Evolutionary conservation across 2,888 invertebrate genomes (phyloP).

Genomic region (Yponomeuta plumbellus): DNA sequence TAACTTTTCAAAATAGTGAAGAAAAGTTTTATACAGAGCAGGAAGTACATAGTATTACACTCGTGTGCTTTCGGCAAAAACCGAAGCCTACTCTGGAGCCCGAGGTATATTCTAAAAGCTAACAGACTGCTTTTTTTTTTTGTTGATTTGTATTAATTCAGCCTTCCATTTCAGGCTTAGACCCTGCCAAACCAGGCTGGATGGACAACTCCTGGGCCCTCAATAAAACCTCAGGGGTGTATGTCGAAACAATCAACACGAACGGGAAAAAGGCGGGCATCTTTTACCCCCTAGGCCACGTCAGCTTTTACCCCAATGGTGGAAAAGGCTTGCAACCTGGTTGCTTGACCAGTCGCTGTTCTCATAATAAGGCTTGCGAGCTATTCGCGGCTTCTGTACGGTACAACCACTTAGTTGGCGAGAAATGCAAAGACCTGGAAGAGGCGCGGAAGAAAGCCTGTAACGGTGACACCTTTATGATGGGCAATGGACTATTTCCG

Average conservation of each 20-base stretch:
- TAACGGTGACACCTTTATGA: constrained; percentile 34
- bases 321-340: constrained; percentile 58
- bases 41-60: too few species aligned
- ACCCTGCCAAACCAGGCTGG: constrained; percentile 56
- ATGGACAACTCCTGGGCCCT: constrained; percentile 34
- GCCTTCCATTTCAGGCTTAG: constrained; percentile 40
- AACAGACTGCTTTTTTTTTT: too few species aligned
- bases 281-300: constrained; percentile 61
- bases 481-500: constrained; percentile 40
- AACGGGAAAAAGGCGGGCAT: constrained; percentile 37
- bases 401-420: constrained; percentile 43
- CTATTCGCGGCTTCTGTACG: constrained; percentile 48
- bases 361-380: constrained; percentile 47
- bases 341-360: constrained; percentile 44
- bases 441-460: constrained; percentile 46
- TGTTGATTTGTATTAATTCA: too few species aligned
- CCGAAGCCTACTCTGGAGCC: too few species aligned
- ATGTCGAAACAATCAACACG: constrained; percentile 4
- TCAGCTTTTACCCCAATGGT: constrained; percentile 78
- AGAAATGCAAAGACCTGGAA: constrained; percentile 32
- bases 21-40: too few species aligned
- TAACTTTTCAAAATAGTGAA: too few species aligned
- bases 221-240: constrained; percentile 8
- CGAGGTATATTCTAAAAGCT: too few species aligned
- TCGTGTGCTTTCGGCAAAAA: too few species aligned